phyloP scores from a whole-genome alignment of 2,888 invertebrate genomes.

The Boloria euphrosyne region DNA sequence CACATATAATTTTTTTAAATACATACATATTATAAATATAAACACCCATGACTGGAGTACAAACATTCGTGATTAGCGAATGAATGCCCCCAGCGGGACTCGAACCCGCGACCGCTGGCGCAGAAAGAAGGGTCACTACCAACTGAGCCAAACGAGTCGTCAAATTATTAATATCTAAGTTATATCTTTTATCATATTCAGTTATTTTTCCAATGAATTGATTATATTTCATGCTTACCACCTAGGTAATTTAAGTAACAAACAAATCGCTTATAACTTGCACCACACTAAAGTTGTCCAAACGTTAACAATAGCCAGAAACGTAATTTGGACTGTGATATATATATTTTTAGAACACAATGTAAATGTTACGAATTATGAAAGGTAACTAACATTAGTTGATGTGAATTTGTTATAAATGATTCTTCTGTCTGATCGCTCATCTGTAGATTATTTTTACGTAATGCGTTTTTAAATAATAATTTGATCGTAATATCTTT shows the following conservation, averaged over 20 bases:
- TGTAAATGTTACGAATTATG: constrained; percentile 69
- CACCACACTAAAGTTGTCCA: constrained; percentile 48
- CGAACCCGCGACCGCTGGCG: too few relatives aligned
- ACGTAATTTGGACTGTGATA: constrained; percentile 75
- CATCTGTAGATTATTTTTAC: constrained; percentile 32
- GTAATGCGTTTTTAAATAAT: constrained; percentile 9
- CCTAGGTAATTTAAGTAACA: constrained; percentile 5
- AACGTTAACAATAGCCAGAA: constrained; percentile 68
- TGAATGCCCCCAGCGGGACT: too few relatives aligned
- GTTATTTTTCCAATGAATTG: neutral
- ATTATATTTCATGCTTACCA: neutral
- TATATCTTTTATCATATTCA: too few relatives aligned
- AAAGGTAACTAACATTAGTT: constrained; percentile 68
- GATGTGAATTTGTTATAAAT: constrained; percentile 67
- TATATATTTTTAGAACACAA: constrained; percentile 70
- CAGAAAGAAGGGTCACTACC: too few relatives aligned
- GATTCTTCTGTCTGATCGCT: constrained; percentile 52
- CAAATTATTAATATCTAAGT: too few relatives aligned
- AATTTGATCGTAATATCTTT: too few relatives aligned
- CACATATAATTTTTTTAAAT: too few relatives aligned
- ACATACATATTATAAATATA: too few relatives aligned
- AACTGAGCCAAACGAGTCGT: too few relatives aligned
- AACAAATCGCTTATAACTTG: constrained; percentile 41
- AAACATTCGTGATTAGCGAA: too few relatives aligned
- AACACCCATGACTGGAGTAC: too few relatives aligned